A percentile compares a stretch with the other conserved stretches of the same genome.
phyloP scores from a whole-genome alignment of 2,113 vertebrate species.

The Poecilia latipinna region DNA sequence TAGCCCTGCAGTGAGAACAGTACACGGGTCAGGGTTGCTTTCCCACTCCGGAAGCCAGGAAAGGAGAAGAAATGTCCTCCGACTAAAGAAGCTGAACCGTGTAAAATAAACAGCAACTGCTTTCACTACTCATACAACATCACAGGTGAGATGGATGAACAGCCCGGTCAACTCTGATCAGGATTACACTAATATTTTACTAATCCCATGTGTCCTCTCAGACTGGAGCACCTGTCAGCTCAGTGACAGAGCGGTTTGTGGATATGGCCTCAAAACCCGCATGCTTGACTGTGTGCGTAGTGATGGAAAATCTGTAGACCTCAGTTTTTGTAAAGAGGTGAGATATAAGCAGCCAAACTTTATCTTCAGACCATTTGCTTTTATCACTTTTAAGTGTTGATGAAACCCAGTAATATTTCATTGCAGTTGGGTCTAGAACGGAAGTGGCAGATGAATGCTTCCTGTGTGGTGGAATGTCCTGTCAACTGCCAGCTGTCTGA shows the following conservation, averaged over 20 bases:
- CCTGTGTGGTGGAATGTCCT: constrained; percentile 94
- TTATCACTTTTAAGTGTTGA: not conserved
- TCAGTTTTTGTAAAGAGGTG: constrained; percentile 92
- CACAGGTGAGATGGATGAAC: constrained; percentile 82
- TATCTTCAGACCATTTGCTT: not conserved
- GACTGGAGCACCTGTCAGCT: constrained; percentile 99
- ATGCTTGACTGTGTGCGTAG: constrained; percentile 98
- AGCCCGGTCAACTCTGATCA: not conserved
- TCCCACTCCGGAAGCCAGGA: constrained; percentile 84
- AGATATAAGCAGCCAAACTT: constrained; percentile 1
- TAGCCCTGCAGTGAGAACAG: constrained; percentile 88
- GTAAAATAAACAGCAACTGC: constrained; percentile 92
- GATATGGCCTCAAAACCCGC: constrained; percentile 91
- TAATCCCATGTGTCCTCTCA: constrained; percentile 57
- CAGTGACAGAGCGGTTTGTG: constrained; percentile 94
- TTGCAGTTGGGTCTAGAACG: constrained; percentile 91
- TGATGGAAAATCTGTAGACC: constrained; percentile 94
- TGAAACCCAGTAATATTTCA: not conserved
- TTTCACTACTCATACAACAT: constrained; percentile 97
- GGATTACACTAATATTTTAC: not conserved
- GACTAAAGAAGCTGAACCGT: constrained; percentile 82
- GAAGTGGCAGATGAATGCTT: constrained; percentile 93
- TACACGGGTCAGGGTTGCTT: constrained; percentile 82
- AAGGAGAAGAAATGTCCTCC: constrained; percentile 86
- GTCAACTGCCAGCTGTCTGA: constrained; percentile 97